Conservation (phyloP, 2,888 invertebrate genomes). For the Drosophila seclusa region DNA sequence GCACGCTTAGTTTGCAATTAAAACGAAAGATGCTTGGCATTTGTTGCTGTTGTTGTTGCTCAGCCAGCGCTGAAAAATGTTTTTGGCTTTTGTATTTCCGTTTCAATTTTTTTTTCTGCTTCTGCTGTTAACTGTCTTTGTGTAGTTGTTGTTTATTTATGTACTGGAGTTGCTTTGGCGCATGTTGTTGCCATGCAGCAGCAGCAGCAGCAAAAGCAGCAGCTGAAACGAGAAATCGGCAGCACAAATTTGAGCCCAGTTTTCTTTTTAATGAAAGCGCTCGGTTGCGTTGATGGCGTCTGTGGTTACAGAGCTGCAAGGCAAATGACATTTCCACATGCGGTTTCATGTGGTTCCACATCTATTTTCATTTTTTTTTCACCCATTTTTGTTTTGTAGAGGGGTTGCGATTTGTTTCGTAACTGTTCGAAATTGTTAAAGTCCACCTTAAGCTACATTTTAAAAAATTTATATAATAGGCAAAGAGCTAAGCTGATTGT, state of each 20-base stretch:
- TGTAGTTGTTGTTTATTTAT: conserved; percentile 65
- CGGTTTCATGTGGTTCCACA: conserved; percentile 42
- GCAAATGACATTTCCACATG: conserved; percentile 59
- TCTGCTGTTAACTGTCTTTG: conserved; percentile 61
- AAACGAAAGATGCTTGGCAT: conserved; percentile 78
- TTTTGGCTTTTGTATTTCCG: conserved; percentile 46
- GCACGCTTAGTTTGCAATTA: conserved; percentile 82
- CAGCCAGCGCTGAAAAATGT: conserved; percentile 62
- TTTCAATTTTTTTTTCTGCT: conserved; percentile 18
- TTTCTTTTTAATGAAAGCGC: conserved; percentile 77
- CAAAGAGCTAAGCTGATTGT: not conserved
- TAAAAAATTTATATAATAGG: not conserved
- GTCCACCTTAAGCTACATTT: not conserved
- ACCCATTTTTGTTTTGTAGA: not conserved
- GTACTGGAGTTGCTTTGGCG: conserved; percentile 50
- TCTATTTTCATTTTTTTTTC: conserved; percentile 5
- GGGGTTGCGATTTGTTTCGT: not conserved
- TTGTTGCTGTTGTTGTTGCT: conserved; percentile 51
- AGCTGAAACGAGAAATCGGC: conserved; percentile 56
- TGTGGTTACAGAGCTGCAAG: conserved; percentile 57
- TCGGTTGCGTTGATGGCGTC: conserved; percentile 57
- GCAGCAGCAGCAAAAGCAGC: conserved; percentile 16
- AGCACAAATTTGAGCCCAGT: conserved; percentile 62
- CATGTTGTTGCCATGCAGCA: conserved; percentile 23
- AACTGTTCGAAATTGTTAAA: conserved; percentile 13